Base-by-base conservation (phyloP, 2,888 invertebrate genomes). In the Spilarctia lutea region DNA sequence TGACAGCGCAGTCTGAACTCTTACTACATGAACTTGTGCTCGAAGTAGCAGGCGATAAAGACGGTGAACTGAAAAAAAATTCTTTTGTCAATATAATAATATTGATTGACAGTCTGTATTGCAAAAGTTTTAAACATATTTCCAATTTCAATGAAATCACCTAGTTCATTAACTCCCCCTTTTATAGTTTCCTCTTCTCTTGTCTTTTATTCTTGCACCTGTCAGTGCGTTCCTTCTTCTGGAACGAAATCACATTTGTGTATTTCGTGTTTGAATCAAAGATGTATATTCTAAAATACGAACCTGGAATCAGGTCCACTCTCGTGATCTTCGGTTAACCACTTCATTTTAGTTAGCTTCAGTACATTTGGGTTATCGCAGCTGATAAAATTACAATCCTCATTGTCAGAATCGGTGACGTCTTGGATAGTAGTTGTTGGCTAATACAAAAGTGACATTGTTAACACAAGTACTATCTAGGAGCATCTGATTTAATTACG, bases 321-420 rank as follows among this genome's bases (percentile, higher is more conserved):
- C 0, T 89, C 88, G 33, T 87, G 88, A 24, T 88, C 88, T 83
- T 94, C 94, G 24, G 91, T 91, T 3, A 95, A 90, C 95, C 95
- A 95, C 79, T 93, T 94, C 93, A 94, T 94, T 88, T 93, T 93
- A 1, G 94, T 95, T 63, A 94, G 80, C 82, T 92, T 92, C 6
- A 95, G 81, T 70, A 93, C 83, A 75, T 92, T 94, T 18, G 92
- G 91, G 69, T 92, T 92, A 27, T 83, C 85, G 13, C 80, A 81
- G 33, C 80, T 71, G 67, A 81, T 70, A 20, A 81, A 78, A 68
- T 78, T 76, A 56, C 80, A 39, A 33, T 81, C 84, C 68, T 88
- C 85, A 45, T 75, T 82, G 35, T 90, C 88, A 24, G 87, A 83
- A 48, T 88, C 88, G 73, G 82, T 90, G 24, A 86, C 87, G 75